Conservation (phyloP, 2,113 vertebrate species). For the Elaphurus davidianus region DNA sequence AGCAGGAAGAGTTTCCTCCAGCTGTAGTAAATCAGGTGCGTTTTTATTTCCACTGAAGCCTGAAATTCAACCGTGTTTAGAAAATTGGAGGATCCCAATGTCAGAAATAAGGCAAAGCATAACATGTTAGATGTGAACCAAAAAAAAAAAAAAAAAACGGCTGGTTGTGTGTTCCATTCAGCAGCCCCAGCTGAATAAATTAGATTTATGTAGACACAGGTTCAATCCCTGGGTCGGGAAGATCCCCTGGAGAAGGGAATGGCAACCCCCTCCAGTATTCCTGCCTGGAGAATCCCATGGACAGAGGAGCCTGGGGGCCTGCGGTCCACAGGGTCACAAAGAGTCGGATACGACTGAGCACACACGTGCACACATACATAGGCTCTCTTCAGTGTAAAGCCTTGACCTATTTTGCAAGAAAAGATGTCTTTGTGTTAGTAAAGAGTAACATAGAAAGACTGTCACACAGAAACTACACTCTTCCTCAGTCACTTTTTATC, state of each 20-base stretch:
- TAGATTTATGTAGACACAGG: neutral
- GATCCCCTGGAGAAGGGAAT: neutral
- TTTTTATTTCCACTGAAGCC: neutral
- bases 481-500: neutral
- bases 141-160: neutral
- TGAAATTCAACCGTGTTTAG: neutral
- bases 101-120: neutral
- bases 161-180: neutral
- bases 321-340: neutral
- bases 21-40: neutral
- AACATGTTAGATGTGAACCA: neutral
- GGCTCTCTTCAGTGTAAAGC: neutral
- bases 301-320: neutral
- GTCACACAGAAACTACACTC: neutral
- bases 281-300: neutral
- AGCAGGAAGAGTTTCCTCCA: neutral
- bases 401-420: neutral
- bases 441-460: neutral
- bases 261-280: neutral
- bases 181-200: neutral
- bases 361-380: rapidly evolving
- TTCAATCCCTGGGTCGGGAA: neutral
- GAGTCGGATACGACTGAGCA: rapidly evolving
- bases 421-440: neutral
- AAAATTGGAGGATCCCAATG: neutral